These are phyloP conservation scores for Ips nitidus DNA, from an alignment of 1,140 invertebrate genomes.

Conservation along the genomic window DNA sequence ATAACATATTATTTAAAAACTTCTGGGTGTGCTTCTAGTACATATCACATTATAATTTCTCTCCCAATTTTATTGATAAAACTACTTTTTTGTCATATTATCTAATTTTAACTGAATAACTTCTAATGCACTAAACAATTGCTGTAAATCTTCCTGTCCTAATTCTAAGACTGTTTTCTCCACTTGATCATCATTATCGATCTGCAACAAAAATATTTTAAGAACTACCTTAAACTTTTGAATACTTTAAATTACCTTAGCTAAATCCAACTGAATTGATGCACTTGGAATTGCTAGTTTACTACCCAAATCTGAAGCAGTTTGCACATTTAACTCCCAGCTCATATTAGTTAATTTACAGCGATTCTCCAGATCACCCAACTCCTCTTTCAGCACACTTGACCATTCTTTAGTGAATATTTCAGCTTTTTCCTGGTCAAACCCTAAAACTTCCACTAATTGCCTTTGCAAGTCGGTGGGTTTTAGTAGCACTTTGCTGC, in stretches of 20 bases:
- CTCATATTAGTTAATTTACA: conserved; percentile 42
- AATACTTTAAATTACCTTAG: conserved; percentile 27
- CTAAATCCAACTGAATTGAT: conserved; percentile 42
- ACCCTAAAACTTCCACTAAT: conserved; percentile 41
- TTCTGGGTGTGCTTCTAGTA: too few species aligned
- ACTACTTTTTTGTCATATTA: conserved; percentile 33
- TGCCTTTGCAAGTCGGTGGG: conserved; percentile 45
- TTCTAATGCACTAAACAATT: conserved; percentile 48
- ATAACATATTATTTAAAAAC: too few species aligned
- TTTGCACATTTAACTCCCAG: conserved; percentile 48
- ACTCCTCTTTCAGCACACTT: conserved; percentile 39
- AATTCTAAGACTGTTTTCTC: conserved; percentile 43
- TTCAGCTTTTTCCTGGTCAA: conserved; percentile 45
- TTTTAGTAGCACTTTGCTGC: conserved; percentile 46
- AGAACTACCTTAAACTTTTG: neutral
- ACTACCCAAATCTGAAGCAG: conserved; percentile 35
- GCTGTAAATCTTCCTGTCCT: conserved; percentile 40
- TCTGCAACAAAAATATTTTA: conserved; percentile 15
- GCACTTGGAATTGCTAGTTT: conserved; percentile 38
- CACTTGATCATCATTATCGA: conserved; percentile 26
- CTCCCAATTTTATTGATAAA: too few species aligned
- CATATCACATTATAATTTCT: too few species aligned
- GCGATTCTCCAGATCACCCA: conserved; percentile 45
- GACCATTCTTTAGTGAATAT: conserved; percentile 49
- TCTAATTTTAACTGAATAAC: conserved; percentile 48